Percentiles rank a stretch among this genome's conserved stretches.
Conservation (phyloP, 2,113 vertebrate genomes). For the Prinia subflava region DNA sequence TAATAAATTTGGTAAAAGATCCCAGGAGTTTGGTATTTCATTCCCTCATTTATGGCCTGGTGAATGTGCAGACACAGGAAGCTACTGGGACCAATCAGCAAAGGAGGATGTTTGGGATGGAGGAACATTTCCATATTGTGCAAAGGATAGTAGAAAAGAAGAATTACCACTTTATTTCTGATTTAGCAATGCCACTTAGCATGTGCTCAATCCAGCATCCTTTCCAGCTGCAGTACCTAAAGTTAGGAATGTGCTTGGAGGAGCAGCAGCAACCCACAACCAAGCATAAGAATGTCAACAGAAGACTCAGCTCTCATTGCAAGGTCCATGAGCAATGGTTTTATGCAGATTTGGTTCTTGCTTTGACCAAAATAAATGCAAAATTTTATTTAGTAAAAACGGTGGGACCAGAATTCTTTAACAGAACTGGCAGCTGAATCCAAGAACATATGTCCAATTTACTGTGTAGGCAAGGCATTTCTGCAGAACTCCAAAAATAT, state of each 20-base stretch:
- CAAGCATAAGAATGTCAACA: not conserved
- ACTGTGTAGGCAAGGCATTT: slow-evolving; percentile 54
- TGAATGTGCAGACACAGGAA: not conserved
- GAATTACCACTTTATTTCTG: not conserved
- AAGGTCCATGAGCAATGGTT: not conserved
- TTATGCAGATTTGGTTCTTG: not conserved
- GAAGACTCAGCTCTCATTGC: not conserved
- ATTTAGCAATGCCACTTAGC: not conserved
- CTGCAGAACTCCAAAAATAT: slow-evolving; percentile 58
- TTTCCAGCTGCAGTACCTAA: not conserved
- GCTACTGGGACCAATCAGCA: not conserved
- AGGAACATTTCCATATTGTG: not conserved
- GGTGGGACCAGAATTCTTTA: slow-evolving; percentile 8
- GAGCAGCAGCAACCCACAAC: not conserved
- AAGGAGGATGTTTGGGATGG: not conserved
- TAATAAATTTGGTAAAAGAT: not conserved
- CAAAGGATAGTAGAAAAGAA: not conserved
- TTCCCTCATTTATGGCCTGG: not conserved
- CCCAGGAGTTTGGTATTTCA: not conserved
- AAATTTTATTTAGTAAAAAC: slow-evolving; percentile 39
- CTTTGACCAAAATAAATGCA: slow-evolving; percentile 30
- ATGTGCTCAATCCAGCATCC: not conserved
- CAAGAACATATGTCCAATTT: slow-evolving; percentile 50
- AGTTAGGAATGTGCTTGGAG: not conserved
- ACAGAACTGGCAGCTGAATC: slow-evolving; percentile 41